Evolutionary conservation across 1,140 invertebrate genomes (phyloP).

Genomic region (Hetaerina americana): DNA sequence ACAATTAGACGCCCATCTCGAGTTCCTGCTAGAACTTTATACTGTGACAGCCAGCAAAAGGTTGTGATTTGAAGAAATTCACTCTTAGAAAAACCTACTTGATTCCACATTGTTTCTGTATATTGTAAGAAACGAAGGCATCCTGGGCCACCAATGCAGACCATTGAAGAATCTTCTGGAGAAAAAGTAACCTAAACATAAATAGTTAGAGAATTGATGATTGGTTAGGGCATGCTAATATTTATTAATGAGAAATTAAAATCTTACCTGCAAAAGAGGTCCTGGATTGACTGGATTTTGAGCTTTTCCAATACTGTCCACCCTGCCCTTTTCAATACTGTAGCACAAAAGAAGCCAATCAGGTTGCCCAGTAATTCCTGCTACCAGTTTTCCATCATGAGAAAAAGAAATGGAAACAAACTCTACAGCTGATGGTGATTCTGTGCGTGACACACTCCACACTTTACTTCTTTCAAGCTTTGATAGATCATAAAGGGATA

Average conservation of each 20-base stretch:
- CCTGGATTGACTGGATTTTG: conserved; percentile 33
- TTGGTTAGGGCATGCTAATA: too few species aligned
- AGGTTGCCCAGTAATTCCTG: conserved; percentile 60
- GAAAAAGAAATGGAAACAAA: conserved; percentile 64
- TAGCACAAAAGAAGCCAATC: conserved; percentile 70
- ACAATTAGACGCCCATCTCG: conserved; percentile 54
- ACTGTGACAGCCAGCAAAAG: conserved; percentile 56
- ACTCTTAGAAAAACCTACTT: conserved; percentile 68
- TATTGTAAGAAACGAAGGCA: conserved; percentile 64
- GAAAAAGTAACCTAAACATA: conserved; percentile 24
- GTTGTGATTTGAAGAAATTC: conserved; percentile 57
- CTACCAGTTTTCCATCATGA: conserved; percentile 60
- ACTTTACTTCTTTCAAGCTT: conserved; percentile 45
- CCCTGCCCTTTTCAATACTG: conserved; percentile 70
- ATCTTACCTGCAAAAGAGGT: conserved; percentile 30
- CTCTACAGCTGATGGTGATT: conserved; percentile 28
- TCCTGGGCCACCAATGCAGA: conserved; percentile 57
- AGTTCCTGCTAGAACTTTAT: conserved; percentile 62
- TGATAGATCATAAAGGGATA: conserved; percentile 49
- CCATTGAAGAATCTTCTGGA: conserved; percentile 57
- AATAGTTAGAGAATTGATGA: too few species aligned
- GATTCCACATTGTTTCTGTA: conserved; percentile 64
- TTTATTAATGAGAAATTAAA: conserved; percentile 4
- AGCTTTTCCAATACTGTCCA: conserved; percentile 59
- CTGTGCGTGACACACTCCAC: conserved; percentile 40